These are phyloP conservation scores for Drosophila sp. DNA, from an alignment of 1,140 invertebrate species.

Conservation along the genomic window DNA sequence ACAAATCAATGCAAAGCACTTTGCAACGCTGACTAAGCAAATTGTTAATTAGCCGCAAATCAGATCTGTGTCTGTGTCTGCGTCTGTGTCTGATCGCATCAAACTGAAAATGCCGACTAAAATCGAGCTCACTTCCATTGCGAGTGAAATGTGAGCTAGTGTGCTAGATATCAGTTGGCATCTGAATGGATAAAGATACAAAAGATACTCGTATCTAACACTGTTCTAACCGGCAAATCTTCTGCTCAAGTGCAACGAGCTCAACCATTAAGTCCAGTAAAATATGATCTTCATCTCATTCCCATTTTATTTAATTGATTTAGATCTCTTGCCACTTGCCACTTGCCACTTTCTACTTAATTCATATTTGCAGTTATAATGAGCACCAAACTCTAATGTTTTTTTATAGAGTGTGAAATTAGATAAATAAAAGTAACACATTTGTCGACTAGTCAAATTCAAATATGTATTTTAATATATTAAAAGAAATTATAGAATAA, in stretches of 20 bases:
- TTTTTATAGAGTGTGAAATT: no score
- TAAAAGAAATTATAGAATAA: no score
- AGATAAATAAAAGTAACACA: no score
- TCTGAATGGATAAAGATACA: no score
- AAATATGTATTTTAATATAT: no score
- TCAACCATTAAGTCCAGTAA: neutral
- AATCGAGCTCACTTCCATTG: no score
- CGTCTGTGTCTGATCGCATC: conserved; percentile 27
- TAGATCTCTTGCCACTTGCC: neutral
- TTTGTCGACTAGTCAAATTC: no score
- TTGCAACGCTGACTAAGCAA: conserved; percentile 49
- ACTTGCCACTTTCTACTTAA: neutral
- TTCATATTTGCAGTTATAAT: neutral
- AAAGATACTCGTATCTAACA: neutral
- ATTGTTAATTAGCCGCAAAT: conserved; percentile 46
- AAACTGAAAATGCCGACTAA: conserved; percentile 4
- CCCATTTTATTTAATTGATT: conserved; percentile 4
- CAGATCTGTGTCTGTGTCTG: conserved; percentile 33
- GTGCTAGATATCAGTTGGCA: conserved; percentile 19
- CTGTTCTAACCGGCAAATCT: neutral
- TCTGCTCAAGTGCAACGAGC: neutral
- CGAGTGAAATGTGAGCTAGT: conserved; percentile 12
- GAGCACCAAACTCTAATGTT: neutral
- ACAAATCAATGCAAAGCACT: conserved; percentile 45
- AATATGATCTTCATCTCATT: conserved; percentile 2